Evolutionary conservation across 2,797 vertebrate genomes (phyloP).

Genomic region (Enteromius unitaeniatus): DNA sequence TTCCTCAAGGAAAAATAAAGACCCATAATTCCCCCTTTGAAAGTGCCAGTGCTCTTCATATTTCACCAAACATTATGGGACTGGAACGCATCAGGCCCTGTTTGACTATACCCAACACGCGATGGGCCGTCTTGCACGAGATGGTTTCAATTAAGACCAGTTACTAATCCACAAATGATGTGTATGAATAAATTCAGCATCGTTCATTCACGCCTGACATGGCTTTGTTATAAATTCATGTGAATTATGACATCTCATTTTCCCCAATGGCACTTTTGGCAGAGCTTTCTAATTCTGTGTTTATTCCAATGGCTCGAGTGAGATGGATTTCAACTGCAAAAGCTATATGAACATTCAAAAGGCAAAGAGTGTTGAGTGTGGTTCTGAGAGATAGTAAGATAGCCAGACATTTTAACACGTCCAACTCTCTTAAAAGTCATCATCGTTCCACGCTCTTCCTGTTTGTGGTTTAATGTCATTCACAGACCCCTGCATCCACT

Average conservation of each 20-base stretch:
- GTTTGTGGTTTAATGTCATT: constrained; percentile 26
- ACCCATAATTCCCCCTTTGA: constrained; percentile 39
- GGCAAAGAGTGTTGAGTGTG: constrained; percentile 14
- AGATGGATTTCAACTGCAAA: constrained; percentile 65
- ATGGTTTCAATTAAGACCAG: constrained; percentile 74
- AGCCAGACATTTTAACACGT: constrained; percentile 14
- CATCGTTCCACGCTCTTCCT: constrained; percentile 9
- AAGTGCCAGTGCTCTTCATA: constrained; percentile 39
- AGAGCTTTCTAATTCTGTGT: constrained; percentile 65
- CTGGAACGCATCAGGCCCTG: constrained; percentile 35
- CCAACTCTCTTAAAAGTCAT: constrained; percentile 30
- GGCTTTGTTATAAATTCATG: constrained; percentile 63
- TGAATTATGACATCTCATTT: constrained; percentile 49
- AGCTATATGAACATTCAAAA: constrained; percentile 60
- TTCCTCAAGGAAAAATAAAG: constrained; percentile 50
- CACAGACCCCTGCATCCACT: neutral
- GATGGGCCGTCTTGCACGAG: constrained; percentile 39
- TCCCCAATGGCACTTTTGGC: constrained; percentile 47
- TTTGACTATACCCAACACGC: constrained; percentile 39
- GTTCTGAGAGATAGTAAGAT: neutral
- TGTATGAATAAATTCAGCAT: constrained; percentile 59
- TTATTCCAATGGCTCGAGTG: constrained; percentile 72
- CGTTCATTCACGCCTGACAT: constrained; percentile 60
- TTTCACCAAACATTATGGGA: constrained; percentile 41
- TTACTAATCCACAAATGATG: constrained; percentile 63